phyloP scores from a whole-genome alignment of 2,888 invertebrate species.

The Lithophane ornitopus region DNA sequence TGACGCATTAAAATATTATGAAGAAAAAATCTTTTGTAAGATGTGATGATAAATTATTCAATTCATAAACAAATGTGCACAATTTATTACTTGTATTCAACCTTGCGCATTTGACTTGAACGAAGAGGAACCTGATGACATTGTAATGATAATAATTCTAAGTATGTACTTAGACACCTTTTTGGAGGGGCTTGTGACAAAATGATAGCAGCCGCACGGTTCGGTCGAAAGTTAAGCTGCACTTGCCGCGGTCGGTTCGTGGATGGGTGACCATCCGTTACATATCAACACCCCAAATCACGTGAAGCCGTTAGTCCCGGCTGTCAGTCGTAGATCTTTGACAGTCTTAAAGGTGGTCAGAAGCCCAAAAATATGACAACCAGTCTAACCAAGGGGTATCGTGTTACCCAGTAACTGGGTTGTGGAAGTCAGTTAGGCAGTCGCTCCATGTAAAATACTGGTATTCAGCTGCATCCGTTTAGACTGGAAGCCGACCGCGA shows the following conservation, averaged over 20 bases:
- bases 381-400: no score
- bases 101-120: conserved; percentile 30
- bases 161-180: not conserved
- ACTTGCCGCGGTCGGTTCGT: not conserved
- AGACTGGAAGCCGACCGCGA: not conserved
- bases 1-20: not conserved
- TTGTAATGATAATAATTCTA: conserved; percentile 4
- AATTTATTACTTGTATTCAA: conserved; percentile 18
- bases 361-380: no score
- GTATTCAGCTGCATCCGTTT: no score
- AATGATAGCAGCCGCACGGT: not conserved
- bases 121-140: not conserved
- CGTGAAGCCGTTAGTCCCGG: not conserved
- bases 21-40: conserved; percentile 16
- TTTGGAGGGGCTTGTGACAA: not conserved
- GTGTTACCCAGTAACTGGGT: no score
- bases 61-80: conserved; percentile 10
- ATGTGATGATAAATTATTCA: conserved; percentile 16
- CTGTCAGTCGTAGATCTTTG: not conserved
- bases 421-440: no score
- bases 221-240: not conserved
- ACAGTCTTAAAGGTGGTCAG: not conserved
- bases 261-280: not conserved
- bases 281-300: not conserved
- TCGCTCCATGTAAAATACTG: no score